Percentiles rank a stretch among this genome's conserved stretches.
These are phyloP conservation scores for Talpa occidentalis DNA, from an alignment of 2,113 vertebrate species.

Conservation along the genomic window DNA sequence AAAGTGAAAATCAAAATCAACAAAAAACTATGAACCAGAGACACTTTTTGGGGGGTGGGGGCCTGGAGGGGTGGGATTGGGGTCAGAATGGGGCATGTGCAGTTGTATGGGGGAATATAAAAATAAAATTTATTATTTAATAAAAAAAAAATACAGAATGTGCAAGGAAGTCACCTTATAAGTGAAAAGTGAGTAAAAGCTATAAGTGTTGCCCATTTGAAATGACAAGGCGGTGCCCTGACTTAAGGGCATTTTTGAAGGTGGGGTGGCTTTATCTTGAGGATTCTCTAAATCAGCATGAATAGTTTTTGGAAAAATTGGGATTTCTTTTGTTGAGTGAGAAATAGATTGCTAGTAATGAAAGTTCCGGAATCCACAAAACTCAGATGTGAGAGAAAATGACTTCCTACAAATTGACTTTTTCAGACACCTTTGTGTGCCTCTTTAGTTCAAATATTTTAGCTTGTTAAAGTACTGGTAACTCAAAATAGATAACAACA, in stretches of 20 bases:
- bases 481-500: background rate
- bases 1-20: too few species aligned
- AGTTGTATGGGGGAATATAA: too few species aligned
- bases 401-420: background rate
- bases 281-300: background rate
- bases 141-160: background rate
- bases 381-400: slow-evolving; percentile 1
- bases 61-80: too few species aligned
- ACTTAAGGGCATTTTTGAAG: background rate
- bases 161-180: background rate
- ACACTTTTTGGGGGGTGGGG: too few species aligned
- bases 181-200: background rate
- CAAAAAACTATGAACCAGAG: too few species aligned
- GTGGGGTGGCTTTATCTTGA: background rate
- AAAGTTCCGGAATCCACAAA: background rate
- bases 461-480: background rate
- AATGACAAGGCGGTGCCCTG: background rate
- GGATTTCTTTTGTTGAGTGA: background rate
- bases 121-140: too few species aligned
- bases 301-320: background rate
- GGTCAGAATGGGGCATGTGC: too few species aligned
- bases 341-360: background rate
- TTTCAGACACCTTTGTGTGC: background rate
- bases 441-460: background rate
- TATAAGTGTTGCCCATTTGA: background rate